A percentile compares a stretch with the other conserved stretches of the same genome.
These are phyloP conservation scores for Microplitis mediator DNA, from an alignment of 1,140 invertebrate species.

Conservation along the genomic window DNA sequence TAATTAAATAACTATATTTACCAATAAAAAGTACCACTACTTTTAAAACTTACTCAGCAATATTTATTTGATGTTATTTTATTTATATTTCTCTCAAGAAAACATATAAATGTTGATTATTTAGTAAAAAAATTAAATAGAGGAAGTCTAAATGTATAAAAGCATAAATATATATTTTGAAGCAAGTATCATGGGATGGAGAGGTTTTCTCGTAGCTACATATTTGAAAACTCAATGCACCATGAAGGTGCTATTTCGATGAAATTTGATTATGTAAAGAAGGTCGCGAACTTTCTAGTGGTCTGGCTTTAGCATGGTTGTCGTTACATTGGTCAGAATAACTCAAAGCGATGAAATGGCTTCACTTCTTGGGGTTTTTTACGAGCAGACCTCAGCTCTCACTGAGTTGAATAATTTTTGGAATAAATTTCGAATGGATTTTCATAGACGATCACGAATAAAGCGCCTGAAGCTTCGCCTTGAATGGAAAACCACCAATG, in stretches of 20 bases:
- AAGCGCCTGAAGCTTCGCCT: not conserved
- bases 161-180: too few relatives aligned
- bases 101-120: too few relatives aligned
- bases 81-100: too few relatives aligned
- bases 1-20: too few relatives aligned
- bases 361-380: not conserved
- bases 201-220: not conserved
- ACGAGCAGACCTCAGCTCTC: not conserved
- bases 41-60: too few relatives aligned
- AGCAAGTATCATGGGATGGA: too few relatives aligned
- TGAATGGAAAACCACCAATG: not conserved
- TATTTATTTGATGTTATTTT: too few relatives aligned
- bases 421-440: constrained; percentile 29
- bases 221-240: not conserved
- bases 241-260: constrained; percentile 42
- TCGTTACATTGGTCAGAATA: constrained; percentile 31
- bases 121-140: too few relatives aligned
- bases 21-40: too few relatives aligned
- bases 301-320: constrained; percentile 25
- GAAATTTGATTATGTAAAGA: constrained; percentile 47
- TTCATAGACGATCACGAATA: constrained; percentile 12
- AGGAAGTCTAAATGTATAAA: too few relatives aligned
- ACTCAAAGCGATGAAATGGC: constrained; percentile 27
- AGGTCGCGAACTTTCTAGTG: constrained; percentile 34
- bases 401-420: constrained; percentile 34